Evolutionary conservation across 2,113 vertebrate genomes (phyloP).

Genomic region (Uropsilus gracilis): DNA sequence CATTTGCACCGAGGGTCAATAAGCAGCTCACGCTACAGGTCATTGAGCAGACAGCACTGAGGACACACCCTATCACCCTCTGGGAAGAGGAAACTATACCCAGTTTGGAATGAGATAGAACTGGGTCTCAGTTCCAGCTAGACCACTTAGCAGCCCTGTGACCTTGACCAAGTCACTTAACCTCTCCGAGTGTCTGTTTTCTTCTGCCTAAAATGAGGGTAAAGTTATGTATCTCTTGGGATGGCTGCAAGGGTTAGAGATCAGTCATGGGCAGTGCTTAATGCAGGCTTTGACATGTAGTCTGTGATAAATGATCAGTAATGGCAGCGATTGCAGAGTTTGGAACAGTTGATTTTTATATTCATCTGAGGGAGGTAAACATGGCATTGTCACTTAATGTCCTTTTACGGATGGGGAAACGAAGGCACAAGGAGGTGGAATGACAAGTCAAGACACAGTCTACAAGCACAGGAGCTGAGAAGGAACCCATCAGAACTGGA

Average conservation of each 20-base stretch:
- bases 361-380: not conserved
- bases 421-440: not conserved
- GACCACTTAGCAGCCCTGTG: not conserved
- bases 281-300: not conserved
- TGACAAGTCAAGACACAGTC: not conserved
- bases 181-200: not conserved
- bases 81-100: not conserved
- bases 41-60: not conserved
- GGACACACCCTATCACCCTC: fast-evolving
- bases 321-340: not conserved
- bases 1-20: fast-evolving
- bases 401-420: not conserved
- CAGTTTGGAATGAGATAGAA: not conserved
- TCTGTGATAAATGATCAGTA: not conserved
- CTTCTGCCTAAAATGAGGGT: not conserved
- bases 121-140: not conserved
- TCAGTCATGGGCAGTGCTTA: not conserved
- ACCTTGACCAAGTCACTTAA: not conserved
- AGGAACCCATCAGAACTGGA: too few species aligned
- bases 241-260: not conserved
- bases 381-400: too few species aligned
- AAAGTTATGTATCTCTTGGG: too few species aligned
- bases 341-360: not conserved
- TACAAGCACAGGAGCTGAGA: not conserved
- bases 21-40: too few species aligned